Conservation (phyloP, 1,140 invertebrate genomes). For the Drosophila lacertosa region DNA sequence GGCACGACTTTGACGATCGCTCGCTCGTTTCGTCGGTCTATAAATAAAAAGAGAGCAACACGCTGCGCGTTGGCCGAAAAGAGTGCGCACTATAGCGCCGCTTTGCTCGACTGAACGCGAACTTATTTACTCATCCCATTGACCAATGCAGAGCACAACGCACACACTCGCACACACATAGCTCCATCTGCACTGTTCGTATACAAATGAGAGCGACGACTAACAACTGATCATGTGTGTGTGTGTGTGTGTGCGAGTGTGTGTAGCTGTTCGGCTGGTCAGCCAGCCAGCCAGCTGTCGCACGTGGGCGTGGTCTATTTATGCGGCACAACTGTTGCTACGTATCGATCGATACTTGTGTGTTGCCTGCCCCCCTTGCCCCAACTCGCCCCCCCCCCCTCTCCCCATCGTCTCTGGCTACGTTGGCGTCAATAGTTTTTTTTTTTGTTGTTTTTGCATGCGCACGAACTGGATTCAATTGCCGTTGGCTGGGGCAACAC, state of each 20-base stretch:
- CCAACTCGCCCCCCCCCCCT: neutral
- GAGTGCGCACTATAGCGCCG: conserved; percentile 55
- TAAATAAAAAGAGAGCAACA: conserved; percentile 66
- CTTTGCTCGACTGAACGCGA: conserved; percentile 51
- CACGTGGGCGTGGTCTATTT: conserved; percentile 68
- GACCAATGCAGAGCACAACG: conserved; percentile 82
- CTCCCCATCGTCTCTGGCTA: neutral
- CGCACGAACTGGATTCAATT: conserved; percentile 47
- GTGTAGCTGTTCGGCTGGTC: conserved; percentile 42
- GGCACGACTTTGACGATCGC: conserved; percentile 21
- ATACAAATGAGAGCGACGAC: conserved; percentile 34
- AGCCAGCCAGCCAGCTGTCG: conserved; percentile 35
- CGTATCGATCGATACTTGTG: conserved; percentile 53
- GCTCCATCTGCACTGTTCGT: conserved; percentile 2
- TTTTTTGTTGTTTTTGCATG: conserved; percentile 29
- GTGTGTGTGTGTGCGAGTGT: neutral
- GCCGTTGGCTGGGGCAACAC: conserved; percentile 46
- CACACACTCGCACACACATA: conserved; percentile 13
- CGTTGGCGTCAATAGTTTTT: conserved; percentile 20
- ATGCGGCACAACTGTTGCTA: conserved; percentile 47
- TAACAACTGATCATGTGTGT: conserved; percentile 10
- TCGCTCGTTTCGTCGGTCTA: conserved; percentile 54
- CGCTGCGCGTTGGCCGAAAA: conserved; percentile 39
- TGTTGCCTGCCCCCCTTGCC: conserved; percentile 5
- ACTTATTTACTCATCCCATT: conserved; percentile 77